A percentile compares a stretch with the other conserved stretches of the same genome.
Conservation (phyloP, 2,797 vertebrate species). For the Delichon dasypus region DNA sequence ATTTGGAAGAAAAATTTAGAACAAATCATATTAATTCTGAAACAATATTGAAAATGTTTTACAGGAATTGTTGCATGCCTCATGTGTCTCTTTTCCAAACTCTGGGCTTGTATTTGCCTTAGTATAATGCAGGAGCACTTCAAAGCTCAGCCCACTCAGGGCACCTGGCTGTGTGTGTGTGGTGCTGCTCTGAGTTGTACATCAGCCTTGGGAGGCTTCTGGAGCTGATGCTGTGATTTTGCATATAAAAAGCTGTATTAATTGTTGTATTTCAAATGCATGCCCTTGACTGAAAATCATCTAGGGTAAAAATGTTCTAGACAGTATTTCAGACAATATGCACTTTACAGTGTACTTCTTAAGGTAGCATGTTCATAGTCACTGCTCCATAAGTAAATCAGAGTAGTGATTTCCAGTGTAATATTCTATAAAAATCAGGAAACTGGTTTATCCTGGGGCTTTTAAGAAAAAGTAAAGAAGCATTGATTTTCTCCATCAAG, state of each 20-base stretch:
- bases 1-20: neutral
- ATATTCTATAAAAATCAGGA: neutral
- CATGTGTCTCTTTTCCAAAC: neutral
- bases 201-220: neutral
- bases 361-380: neutral
- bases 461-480: neutral
- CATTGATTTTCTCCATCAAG: neutral
- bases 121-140: neutral
- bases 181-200: neutral
- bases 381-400: neutral
- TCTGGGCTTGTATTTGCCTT: neutral
- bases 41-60: neutral
- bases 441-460: neutral
- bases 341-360: neutral
- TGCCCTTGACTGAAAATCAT: neutral
- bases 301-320: neutral
- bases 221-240: neutral
- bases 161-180: neutral
- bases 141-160: neutral
- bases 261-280: neutral
- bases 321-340: neutral
- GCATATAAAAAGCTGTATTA: neutral
- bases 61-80: neutral
- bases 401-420: neutral
- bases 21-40: neutral